phyloP scores from a whole-genome alignment of 2,888 invertebrate genomes.

The Cataglyphis livida region DNA sequence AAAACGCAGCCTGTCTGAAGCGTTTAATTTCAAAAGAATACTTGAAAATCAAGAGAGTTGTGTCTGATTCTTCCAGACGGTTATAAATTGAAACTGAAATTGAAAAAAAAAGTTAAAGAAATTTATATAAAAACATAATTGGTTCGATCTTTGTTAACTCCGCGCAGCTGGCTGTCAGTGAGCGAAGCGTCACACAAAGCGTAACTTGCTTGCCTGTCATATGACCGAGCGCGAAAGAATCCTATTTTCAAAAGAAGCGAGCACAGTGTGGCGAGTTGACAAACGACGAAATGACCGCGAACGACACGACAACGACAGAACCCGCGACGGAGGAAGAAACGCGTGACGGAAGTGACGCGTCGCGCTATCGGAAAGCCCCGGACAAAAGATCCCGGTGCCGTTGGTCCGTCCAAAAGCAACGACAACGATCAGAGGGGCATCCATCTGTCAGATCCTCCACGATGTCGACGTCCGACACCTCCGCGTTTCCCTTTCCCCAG shows the following conservation, averaged over 20 bases:
- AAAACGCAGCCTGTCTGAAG: background rate
- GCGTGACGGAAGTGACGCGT: constrained; percentile 39
- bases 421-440: background rate
- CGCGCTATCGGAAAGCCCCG: constrained; percentile 42
- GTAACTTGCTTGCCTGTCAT: constrained; percentile 15
- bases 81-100: background rate
- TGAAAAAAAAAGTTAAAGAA: background rate
- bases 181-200: constrained; percentile 34
- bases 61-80: background rate
- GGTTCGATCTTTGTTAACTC: constrained; percentile 17
- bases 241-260: background rate
- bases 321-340: constrained; percentile 17
- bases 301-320: constrained; percentile 9
- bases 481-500: constrained; percentile 18
- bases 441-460: background rate
- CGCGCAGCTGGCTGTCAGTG: constrained; percentile 35
- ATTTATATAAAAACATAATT: background rate
- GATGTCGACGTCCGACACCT: constrained; percentile 34
- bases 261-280: background rate
- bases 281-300: constrained; percentile 29
- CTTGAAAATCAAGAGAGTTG: background rate
- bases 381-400: background rate
- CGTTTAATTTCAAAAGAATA: background rate
- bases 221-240: constrained; percentile 18
- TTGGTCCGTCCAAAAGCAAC: background rate